A percentile compares a stretch with the other conserved stretches of the same genome.
phyloP scores from a whole-genome alignment of 2,113 vertebrate genomes.

The Ochotona princeps region DNA sequence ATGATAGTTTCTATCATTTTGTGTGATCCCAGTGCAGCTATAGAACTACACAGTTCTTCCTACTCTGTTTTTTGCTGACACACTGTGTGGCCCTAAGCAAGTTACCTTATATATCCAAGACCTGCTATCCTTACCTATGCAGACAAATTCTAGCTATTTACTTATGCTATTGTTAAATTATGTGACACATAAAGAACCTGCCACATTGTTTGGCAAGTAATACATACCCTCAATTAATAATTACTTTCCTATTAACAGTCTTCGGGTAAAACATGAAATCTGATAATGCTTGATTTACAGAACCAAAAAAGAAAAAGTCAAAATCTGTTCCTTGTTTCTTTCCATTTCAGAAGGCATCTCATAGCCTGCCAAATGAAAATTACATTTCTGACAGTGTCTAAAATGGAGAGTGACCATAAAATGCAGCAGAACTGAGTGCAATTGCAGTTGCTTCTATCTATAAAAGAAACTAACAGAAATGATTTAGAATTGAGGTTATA shows the following conservation, averaged over 20 bases:
- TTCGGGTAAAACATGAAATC: not conserved
- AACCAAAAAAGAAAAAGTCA: not conserved
- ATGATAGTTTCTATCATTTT: not conserved
- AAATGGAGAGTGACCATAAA: not conserved
- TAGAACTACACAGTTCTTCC: not conserved
- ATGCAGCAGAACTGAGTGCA: not conserved
- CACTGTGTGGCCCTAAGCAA: not conserved
- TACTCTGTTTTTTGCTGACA: not conserved
- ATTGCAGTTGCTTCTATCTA: not conserved
- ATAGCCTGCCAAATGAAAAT: not conserved
- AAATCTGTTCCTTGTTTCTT: not conserved
- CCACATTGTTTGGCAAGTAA: not conserved
- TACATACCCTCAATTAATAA: not conserved
- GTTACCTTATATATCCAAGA: not conserved
- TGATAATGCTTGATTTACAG: not conserved
- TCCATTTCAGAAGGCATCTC: not conserved
- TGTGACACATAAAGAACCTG: not conserved
- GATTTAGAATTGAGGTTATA: not conserved
- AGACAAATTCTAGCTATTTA: not conserved
- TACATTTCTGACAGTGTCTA: not conserved
- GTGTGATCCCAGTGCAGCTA: not conserved
- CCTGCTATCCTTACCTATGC: not conserved
- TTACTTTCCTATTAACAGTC: not conserved
- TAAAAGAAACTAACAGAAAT: not conserved
- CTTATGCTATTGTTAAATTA: constrained; percentile 14